These are phyloP conservation scores for Chroicocephalus ridibundus DNA, from an alignment of 2,113 vertebrate species.

Conservation along the genomic window DNA sequence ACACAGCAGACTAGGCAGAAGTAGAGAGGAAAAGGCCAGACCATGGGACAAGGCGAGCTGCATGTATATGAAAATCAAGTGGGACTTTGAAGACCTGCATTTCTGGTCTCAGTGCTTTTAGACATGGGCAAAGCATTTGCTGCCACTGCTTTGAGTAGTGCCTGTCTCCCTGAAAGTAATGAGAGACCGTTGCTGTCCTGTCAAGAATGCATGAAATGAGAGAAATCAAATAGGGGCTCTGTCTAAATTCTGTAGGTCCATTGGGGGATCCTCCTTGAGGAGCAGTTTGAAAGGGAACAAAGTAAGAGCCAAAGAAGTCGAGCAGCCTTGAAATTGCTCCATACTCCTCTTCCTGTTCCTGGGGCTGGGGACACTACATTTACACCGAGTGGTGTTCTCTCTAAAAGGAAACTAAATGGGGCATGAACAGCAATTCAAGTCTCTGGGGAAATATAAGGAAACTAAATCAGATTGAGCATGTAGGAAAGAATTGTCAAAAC, in stretches of 20 bases:
- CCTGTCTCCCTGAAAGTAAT: neutral
- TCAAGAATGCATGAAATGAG: neutral
- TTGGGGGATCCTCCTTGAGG: neutral
- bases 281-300: neutral
- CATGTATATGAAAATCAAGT: neutral
- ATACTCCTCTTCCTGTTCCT: neutral
- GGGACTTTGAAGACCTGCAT: neutral
- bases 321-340: slow-evolving; percentile 34
- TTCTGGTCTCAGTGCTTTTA: neutral
- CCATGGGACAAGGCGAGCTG: neutral
- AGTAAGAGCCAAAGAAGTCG: neutral
- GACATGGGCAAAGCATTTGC: neutral
- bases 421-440: slow-evolving; percentile 18
- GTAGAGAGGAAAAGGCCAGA: neutral
- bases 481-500: slow-evolving; percentile 31
- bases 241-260: neutral
- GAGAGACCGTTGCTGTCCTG: neutral
- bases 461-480: slow-evolving; percentile 39
- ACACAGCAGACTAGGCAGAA: neutral
- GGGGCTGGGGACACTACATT: neutral
- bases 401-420: slow-evolving; percentile 23
- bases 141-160: neutral
- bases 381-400: neutral
- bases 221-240: neutral
- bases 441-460: slow-evolving; percentile 38